Base-by-base conservation (phyloP, 2,113 vertebrate species). In the Eurypyga helias region DNA sequence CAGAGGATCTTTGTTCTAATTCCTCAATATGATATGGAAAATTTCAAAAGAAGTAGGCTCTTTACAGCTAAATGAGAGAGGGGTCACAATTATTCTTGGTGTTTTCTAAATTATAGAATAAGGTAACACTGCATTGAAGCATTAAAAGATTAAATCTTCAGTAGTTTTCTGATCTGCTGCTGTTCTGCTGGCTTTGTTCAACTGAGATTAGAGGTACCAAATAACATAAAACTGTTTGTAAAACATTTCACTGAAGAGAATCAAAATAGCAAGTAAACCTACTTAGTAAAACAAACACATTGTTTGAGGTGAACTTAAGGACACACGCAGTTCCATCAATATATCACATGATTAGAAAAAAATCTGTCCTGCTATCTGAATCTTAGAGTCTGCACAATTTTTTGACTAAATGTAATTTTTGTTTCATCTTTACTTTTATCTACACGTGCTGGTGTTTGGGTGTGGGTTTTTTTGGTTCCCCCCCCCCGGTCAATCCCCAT, bases 151-250 rank as follows among this genome's bases (percentile, higher is more conserved):
- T 48, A 76, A 65, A 51, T 69, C 29, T 87, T 92, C 12, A 69
- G 9, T 86, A 29, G 6, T 85, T 95, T 89, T 75, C 43, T 17
- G n/a, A 38, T 55, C 38, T 77, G 4, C 82, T 87, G 20, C 41
- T 11, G 36, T 93, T 89, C 36, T 87, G 49, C 26, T 84, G 41
- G 14, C 19, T 94, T 87, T 87, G 29, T 75, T 89, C 72, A 72
- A 29, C 36, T 87, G 51, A 75, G 29, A 71, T 76, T 71, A 87
- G 48, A 89, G 23, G 43, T 64, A 65, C 71, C 9, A 84, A 83
- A 51, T 58, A 18, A 11, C 38, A 28, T 38, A 38, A 62, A 80
- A 66, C 36, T 46, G 4, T 38, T 83, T 26, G 8, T 52, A 92
- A 60, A 93, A 76, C 84, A 76, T 25, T 48, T 81, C 34, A 64